Evolutionary conservation across 64 coral and sea anemone species (phyloP).

Genomic region (Catalaphyllia jardinei): DNA sequence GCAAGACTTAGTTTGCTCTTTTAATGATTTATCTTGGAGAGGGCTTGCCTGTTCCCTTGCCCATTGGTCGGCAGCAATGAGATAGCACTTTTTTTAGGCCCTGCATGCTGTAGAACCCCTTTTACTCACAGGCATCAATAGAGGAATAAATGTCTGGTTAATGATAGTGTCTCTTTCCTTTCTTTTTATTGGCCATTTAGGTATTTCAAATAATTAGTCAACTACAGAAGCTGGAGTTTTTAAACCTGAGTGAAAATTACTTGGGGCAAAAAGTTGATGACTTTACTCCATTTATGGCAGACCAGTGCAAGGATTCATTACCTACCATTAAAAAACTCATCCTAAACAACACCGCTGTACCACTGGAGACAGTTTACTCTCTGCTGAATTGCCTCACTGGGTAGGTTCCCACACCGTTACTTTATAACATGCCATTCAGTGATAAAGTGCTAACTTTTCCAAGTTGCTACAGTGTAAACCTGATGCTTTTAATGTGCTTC

Average conservation of each 20-base stretch:
- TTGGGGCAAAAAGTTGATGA: slow-evolving; percentile 35
- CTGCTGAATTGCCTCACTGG: slow-evolving; percentile 70
- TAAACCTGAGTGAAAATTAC: slow-evolving; percentile 83
- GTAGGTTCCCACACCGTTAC: slow-evolving; percentile 36
- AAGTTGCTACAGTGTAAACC: too few relatives aligned
- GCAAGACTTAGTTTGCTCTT: too few relatives aligned
- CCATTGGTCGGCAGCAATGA: too few relatives aligned
- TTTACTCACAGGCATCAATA: neutral
- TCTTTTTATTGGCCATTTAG: slow-evolving; percentile 30
- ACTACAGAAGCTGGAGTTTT: slow-evolving; percentile 59
- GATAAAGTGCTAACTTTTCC: too few relatives aligned
- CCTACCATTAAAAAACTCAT: slow-evolving; percentile 60
- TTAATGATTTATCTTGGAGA: too few relatives aligned
- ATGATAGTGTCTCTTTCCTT: neutral
- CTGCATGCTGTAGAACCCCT: too few relatives aligned
- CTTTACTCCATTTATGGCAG: slow-evolving; percentile 27
- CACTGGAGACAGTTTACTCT: slow-evolving; percentile 61
- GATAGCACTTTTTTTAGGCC: too few relatives aligned
- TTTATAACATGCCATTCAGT: too few relatives aligned
- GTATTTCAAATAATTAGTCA: slow-evolving; percentile 71
- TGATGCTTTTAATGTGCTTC: too few relatives aligned
- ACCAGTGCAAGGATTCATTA: slow-evolving; percentile 31
- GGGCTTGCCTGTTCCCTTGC: too few relatives aligned
- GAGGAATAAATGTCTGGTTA: neutral
- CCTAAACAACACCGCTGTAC: slow-evolving; percentile 86